phyloP scores from a whole-genome alignment of 2,888 invertebrate genomes.

The Andrena bicolor region DNA sequence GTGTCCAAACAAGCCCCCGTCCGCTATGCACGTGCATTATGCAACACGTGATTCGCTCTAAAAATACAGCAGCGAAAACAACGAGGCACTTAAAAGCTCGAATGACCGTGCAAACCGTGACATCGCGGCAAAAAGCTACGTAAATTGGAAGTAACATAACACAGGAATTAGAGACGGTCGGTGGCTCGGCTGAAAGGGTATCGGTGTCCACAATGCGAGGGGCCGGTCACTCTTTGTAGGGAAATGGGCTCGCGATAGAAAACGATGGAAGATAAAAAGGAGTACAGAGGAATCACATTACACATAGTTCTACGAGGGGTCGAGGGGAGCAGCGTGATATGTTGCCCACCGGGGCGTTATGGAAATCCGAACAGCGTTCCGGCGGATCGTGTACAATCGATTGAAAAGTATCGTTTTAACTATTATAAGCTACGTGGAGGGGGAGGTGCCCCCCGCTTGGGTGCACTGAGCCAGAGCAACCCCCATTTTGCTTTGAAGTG shows the following conservation, averaged over 20 bases:
- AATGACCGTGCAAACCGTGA: too few relatives aligned
- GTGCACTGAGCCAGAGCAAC: too few relatives aligned
- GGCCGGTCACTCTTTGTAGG: slow-evolving; percentile 10
- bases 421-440: too few relatives aligned
- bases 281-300: slow-evolving; percentile 59
- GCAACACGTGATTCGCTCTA: too few relatives aligned
- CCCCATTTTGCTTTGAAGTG: too few relatives aligned
- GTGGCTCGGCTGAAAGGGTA: slow-evolving; percentile 42
- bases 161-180: slow-evolving; percentile 19
- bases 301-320: slow-evolving; percentile 18
- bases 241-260: slow-evolving; percentile 20
- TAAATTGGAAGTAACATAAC: neutral
- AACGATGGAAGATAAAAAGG: neutral
- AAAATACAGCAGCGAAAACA: too few relatives aligned
- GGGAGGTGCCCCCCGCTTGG: too few relatives aligned
- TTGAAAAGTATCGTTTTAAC: too few relatives aligned
- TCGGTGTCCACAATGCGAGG: slow-evolving; percentile 16
- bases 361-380: slow-evolving; percentile 2
- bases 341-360: neutral
- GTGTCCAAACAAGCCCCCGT: too few relatives aligned
- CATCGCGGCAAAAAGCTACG: too few relatives aligned
- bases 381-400: neutral
- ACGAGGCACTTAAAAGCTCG: too few relatives aligned
- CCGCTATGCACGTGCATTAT: too few relatives aligned
- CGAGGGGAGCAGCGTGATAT: neutral